Percentiles rank a stretch among this genome's conserved stretches.
Evolutionary conservation across 2,797 vertebrate species (phyloP).

Genomic region (Acrossocheilus wenchowensis): DNA sequence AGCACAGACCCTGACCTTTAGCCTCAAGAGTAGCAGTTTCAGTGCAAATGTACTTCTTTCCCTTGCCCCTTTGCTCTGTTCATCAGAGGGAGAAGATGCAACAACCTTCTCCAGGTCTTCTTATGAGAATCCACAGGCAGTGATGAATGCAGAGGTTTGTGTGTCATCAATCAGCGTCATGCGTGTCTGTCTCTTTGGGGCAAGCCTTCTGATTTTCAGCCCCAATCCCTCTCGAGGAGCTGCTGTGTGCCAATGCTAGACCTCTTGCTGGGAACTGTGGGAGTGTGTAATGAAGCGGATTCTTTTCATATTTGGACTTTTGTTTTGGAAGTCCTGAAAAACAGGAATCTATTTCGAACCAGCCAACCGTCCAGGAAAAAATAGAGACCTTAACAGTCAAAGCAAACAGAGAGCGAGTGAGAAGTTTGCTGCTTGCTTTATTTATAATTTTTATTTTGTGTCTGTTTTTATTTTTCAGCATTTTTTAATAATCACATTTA

Average conservation of each 20-base stretch:
- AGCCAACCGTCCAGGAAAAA: constrained; percentile 63
- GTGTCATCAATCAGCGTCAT: constrained; percentile 73
- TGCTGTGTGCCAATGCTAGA: neutral
- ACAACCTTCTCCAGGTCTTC: constrained; percentile 57
- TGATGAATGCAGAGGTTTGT: constrained; percentile 71
- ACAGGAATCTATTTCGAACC: neutral
- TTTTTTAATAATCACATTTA: neutral
- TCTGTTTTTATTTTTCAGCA: neutral
- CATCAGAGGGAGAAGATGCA: constrained; percentile 53
- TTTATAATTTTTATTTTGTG: neutral
- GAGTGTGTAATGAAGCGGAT: neutral
- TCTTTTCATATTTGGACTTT: constrained; percentile 27
- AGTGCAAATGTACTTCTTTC: constrained; percentile 13
- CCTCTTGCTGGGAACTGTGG: constrained; percentile 10
- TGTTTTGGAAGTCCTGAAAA: neutral
- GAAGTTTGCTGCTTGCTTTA: neutral
- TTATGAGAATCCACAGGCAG: constrained; percentile 59
- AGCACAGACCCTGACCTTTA: constrained; percentile 16
- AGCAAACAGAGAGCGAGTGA: neutral
- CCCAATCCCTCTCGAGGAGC: neutral
- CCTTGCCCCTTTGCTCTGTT: constrained; percentile 24
- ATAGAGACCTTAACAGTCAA: constrained; percentile 42
- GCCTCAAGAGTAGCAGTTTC: neutral
- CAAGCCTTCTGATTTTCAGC: constrained; percentile 4
- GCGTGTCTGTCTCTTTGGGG: constrained; percentile 9